Evolutionary conservation across 2,797 vertebrate genomes (phyloP).

Genomic region (Gallinago solitaria): DNA sequence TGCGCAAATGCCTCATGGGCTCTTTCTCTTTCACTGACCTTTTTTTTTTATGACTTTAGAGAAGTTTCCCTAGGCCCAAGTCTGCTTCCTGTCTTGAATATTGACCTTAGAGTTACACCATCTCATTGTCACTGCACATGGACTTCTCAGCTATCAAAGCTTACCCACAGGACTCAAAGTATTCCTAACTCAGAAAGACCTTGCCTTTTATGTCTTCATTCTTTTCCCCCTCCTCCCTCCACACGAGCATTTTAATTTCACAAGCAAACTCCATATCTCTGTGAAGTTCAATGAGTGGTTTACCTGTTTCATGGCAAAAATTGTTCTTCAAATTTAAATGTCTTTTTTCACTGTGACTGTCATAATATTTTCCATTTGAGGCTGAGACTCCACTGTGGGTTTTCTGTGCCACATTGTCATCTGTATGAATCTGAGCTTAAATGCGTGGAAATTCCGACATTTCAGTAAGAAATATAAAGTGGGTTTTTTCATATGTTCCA

Average conservation of each 20-base stretch:
- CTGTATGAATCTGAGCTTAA: conserved; percentile 42
- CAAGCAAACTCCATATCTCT: neutral
- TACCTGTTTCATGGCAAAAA: conserved; percentile 58
- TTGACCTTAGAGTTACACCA: conserved; percentile 55
- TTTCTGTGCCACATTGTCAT: conserved; percentile 54
- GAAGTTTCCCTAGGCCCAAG: conserved; percentile 34
- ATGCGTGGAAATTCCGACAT: conserved; percentile 60
- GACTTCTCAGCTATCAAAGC: conserved; percentile 53
- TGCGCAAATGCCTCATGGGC: neutral
- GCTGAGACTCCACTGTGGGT: conserved; percentile 52
- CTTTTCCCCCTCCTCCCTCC: neutral
- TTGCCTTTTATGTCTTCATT: neutral
- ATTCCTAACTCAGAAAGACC: conserved; percentile 32
- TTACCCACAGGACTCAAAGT: conserved; percentile 38
- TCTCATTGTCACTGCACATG: neutral
- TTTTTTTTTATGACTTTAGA: conserved; percentile 52
- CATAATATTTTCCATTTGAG: conserved; percentile 62
- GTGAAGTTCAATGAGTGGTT: neutral
- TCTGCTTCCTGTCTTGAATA: conserved; percentile 54
- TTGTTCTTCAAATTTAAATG: conserved; percentile 39
- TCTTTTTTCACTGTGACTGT: conserved; percentile 58
- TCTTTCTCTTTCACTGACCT: conserved; percentile 34
- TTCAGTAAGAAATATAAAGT: conserved; percentile 24
- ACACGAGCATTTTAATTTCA: conserved; percentile 17
- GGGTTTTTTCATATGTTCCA: neutral